Evolutionary conservation across 2,113 vertebrate genomes (phyloP), one percentile per base, ranked within the genome.

Genomic region (Phodopus roborovskii): DNA sequence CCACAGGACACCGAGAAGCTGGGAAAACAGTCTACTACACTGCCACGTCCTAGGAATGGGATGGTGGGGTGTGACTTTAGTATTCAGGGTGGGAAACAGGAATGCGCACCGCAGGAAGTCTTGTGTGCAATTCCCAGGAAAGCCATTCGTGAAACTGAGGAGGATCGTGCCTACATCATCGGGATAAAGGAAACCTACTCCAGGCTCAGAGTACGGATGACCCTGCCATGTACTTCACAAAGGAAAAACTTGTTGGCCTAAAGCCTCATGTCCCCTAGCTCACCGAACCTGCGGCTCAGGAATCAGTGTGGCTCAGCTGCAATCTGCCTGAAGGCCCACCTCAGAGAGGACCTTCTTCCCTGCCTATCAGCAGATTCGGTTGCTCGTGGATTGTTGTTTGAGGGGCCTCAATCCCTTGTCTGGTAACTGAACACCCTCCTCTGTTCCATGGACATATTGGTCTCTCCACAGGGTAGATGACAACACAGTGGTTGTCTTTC

Each of bases 391-490:
- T n/a, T 83, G 24, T 16, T 30, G 75, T 24, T 7, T n/a, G 30
- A 9, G 68, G n/a, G 53, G 16, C 62, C 87, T 97, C 66, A 17
- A 68, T 60, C 91, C 16, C 84, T 91, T 95, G 66, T 28, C 71
- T 93, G 28, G 45, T 92, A 79, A 28, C 45, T 77, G 58, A 75
- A 53, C 17, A 74, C 15, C 1, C 84, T 50, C 13, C 64, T 96
- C 33, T 5, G 36, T 62, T 15, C 86, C 24, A 39, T 53, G 17
- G 62, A 36, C 53, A 8, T 24, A 33, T 0, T 42, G 79, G 17
- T 24, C 66, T 81, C 17, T 81, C 75, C 12, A 22, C 0, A 1
- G 17, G 42, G 22, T 16, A 58, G 39, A 58, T 85, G 26, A 6
- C 19, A 53, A 45, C 56, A 84, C 22, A 62, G 73, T 30, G 36